Evolutionary conservation across 2,888 invertebrate species (phyloP), one percentile per base, ranked within the genome.

Genomic region (Eurois occulta): DNA sequence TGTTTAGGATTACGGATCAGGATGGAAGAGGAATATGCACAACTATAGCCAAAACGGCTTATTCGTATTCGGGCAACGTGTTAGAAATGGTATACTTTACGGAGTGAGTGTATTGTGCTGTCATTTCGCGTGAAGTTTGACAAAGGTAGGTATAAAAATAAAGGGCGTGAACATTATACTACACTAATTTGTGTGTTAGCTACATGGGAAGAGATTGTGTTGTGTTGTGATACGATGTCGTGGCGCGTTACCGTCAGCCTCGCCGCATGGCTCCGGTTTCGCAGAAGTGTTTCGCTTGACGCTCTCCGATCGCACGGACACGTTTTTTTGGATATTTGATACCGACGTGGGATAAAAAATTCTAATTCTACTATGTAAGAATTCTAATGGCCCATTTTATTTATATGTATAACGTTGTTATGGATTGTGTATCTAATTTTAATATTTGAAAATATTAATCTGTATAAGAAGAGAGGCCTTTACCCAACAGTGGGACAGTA

Each of bases 171-270:
- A 95, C 94, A 94, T 94, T 95, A 95, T 94, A 95, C 94, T 92
- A 94, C 93, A 94, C 93, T 95, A 96, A 95, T 95, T 96, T 93
- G 92, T 95, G 92, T 94, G 94, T 94, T 94, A 92, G 92, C 92
- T 93, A 93, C 93, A 93, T 93, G 92, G 93, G 93, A 95, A 95
- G 92, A 92, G 91, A 94, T 93, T 93, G 95, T 95, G 94, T 96
- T n/a, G 65, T 96, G 94, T 96, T 96, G 94, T 96, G 96, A 96
- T 96, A 94, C 88, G 89, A 83, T 92, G 96, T 96, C 96, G 87
- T 80, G 87, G 81, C 90, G 90, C 79, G 91, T 95, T 95, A 95
- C 89, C 91, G 87, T 95, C 94, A 93, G 81, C 85, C 88, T 79
- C 89, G 84, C 83, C 88, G 86, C 83, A 82, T 80, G 84, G 92